Evolutionary conservation across 2,797 vertebrate species (phyloP).

Genomic region (Crenichthys baileyi): DNA sequence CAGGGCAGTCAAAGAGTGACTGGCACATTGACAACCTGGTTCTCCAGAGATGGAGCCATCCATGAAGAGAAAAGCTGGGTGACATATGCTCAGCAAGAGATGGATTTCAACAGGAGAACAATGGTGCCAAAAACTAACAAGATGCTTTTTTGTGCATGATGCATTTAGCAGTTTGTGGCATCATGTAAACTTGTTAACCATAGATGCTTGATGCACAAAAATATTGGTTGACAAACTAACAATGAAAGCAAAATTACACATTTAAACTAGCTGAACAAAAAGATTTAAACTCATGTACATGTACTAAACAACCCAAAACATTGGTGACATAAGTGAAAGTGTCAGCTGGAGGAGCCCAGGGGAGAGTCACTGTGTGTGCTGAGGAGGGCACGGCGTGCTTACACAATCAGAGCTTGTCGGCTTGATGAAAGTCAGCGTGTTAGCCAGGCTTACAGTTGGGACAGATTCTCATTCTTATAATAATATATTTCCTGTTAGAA

Average conservation of each 20-base stretch:
- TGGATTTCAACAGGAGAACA: constrained; percentile 27
- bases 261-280: constrained; percentile 2
- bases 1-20: constrained; percentile 10
- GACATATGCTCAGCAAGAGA: constrained; percentile 6
- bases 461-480: constrained; percentile 26
- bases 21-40: constrained; percentile 11
- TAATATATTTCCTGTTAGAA: constrained; percentile 1
- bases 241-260: background rate
- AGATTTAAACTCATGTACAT: constrained; percentile 1
- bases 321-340: constrained; percentile 64
- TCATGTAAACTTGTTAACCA: constrained; percentile 29
- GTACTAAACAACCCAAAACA: constrained; percentile 23
- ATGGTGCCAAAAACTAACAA: background rate
- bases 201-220: background rate
- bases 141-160: background rate
- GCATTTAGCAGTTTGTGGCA: constrained; percentile 8
- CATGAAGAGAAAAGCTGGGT: constrained; percentile 5
- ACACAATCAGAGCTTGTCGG: constrained; percentile 61
- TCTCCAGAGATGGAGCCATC: constrained; percentile 21
- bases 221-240: constrained; percentile 7
- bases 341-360: constrained; percentile 58
- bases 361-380: constrained; percentile 47
- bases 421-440: constrained; percentile 31
- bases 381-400: constrained; percentile 50
- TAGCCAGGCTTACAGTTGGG: constrained; percentile 15